These are phyloP conservation scores for Serranus cabrilla DNA, from an alignment of 2,797 vertebrate genomes.

Conservation along the genomic window DNA sequence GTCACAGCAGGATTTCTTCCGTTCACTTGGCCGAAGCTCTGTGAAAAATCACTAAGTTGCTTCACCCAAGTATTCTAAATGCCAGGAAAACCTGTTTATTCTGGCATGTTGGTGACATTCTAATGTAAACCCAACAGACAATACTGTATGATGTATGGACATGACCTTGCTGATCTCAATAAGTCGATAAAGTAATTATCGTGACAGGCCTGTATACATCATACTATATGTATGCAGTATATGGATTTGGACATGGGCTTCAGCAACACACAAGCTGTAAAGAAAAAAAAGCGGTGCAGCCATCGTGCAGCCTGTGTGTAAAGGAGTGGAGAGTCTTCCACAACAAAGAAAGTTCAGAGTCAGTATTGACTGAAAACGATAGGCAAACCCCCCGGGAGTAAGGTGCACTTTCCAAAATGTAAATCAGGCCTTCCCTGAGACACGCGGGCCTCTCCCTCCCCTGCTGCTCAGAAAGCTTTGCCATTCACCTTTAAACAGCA, in stretches of 20 bases:
- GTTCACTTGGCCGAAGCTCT: too few relatives aligned
- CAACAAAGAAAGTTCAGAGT: constrained; percentile 87
- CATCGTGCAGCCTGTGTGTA: constrained; percentile 39
- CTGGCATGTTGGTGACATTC: too few relatives aligned
- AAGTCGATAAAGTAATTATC: too few relatives aligned
- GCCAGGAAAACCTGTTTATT: too few relatives aligned
- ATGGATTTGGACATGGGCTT: constrained; percentile 36
- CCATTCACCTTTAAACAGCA: constrained; percentile 88
- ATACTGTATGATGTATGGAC: too few relatives aligned
- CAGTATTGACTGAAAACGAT: constrained; percentile 85
- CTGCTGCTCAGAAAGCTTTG: constrained; percentile 81
- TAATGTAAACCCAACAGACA: too few relatives aligned
- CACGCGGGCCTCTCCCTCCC: constrained; percentile 64
- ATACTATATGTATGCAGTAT: neutral
- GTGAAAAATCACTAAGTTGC: too few relatives aligned
- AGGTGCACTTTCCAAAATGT: constrained; percentile 88
- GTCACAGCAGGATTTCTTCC: too few relatives aligned
- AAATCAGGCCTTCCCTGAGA: constrained; percentile 79
- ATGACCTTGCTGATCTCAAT: too few relatives aligned
- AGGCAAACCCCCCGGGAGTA: constrained; percentile 74
- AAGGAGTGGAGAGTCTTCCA: constrained; percentile 70
- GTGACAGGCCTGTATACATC: neutral
- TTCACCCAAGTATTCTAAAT: too few relatives aligned
- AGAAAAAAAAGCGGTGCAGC: constrained; percentile 22
- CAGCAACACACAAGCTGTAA: constrained; percentile 15